Percentiles rank a stretch among this genome's conserved stretches.
Conservation (phyloP, 2,113 vertebrate species). For the Notothenia rossii region DNA sequence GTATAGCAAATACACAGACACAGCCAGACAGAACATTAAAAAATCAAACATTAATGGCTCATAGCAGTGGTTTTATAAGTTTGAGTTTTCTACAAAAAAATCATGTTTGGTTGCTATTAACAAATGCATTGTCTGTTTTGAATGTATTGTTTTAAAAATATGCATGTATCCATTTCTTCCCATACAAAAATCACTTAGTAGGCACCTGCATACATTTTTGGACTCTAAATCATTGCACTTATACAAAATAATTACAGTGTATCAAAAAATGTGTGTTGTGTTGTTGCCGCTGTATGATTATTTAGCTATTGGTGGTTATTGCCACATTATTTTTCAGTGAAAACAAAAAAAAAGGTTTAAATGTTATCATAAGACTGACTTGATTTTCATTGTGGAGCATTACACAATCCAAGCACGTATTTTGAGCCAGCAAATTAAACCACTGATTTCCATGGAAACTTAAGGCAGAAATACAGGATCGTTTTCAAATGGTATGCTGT, state of each 20-base stretch:
- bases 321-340: background rate
- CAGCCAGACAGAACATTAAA: background rate
- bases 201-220: background rate
- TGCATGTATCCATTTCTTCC: background rate
- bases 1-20: constrained; percentile 32
- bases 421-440: background rate
- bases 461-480: background rate
- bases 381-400: background rate
- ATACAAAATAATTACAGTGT: background rate
- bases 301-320: too few species aligned
- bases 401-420: background rate
- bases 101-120: background rate
- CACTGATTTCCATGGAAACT: background rate
- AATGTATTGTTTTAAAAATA: background rate
- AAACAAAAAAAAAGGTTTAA: background rate
- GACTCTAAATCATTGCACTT: background rate
- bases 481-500: background rate
- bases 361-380: background rate
- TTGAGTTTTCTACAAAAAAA: background rate
- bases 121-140: background rate
- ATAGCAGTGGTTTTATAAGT: background rate
- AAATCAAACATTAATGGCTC: background rate
- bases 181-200: background rate
- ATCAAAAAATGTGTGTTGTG: background rate
- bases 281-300: too few species aligned